Conservation (phyloP, 2,113 vertebrate species). For the Pluvialis apricaria region DNA sequence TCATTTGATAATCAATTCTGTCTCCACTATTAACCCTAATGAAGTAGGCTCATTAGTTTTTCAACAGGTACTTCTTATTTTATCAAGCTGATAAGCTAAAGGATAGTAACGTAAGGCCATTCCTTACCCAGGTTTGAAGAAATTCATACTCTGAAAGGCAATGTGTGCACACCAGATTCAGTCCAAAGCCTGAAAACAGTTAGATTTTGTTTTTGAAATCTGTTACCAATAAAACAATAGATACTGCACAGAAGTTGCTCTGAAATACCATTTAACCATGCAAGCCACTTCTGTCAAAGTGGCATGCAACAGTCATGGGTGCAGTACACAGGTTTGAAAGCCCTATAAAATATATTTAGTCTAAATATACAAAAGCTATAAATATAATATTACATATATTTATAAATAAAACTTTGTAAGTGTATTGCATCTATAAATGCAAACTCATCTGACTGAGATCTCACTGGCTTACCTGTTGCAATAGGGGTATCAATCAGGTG, state of each 20-base stretch:
- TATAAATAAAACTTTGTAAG: too few relatives aligned
- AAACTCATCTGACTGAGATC: not conserved
- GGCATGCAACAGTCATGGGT: accelerated
- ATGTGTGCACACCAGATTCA: accelerated
- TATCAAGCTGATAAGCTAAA: not conserved
- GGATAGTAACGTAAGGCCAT: not conserved
- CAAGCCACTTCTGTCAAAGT: accelerated
- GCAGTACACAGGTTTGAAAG: not conserved
- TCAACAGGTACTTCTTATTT: not conserved
- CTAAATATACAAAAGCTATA: not conserved
- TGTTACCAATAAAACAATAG: not conserved
- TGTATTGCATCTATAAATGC: not conserved
- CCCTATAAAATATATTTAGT: not conserved
- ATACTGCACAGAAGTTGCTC: not conserved
- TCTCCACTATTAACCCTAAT: not conserved
- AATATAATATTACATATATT: too few relatives aligned
- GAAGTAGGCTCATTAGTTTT: not conserved
- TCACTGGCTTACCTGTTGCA: not conserved
- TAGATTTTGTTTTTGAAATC: not conserved
- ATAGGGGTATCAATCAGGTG: not conserved
- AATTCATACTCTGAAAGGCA: not conserved
- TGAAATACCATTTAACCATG: not conserved
- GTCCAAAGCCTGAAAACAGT: not conserved
- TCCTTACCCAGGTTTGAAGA: not conserved
- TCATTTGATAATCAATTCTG: not conserved